A percentile compares a stretch with the other conserved stretches of the same genome.
Evolutionary conservation across 2,797 vertebrate species (phyloP).

Genomic region (Acanthurus tractus): DNA sequence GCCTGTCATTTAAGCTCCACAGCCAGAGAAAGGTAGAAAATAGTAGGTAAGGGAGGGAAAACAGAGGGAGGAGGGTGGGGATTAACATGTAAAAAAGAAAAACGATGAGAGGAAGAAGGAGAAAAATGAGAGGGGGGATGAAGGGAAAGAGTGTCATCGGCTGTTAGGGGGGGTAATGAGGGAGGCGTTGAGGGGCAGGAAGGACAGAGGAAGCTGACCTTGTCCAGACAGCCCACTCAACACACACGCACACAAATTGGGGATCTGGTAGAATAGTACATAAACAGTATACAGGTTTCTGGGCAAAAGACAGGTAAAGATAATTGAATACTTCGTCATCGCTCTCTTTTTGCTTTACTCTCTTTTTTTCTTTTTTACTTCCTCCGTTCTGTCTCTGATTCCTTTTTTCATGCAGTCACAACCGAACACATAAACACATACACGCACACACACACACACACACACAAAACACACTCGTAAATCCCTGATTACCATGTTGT

Average conservation of each 20-base stretch:
- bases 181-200: constrained; percentile 44
- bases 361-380: constrained; percentile 10
- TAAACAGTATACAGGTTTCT: constrained; percentile 14
- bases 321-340: constrained; percentile 29
- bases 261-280: neutral
- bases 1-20: constrained; percentile 64
- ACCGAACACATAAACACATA: constrained; percentile 7
- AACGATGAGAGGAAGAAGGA: constrained; percentile 10
- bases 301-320: constrained; percentile 31
- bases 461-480: constrained; percentile 46
- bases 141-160: constrained; percentile 31
- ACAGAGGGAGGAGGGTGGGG: constrained; percentile 17
- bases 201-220: constrained; percentile 58
- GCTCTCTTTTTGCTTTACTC: neutral
- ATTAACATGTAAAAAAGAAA: constrained; percentile 60
- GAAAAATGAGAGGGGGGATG: neutral
- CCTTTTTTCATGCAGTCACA: neutral
- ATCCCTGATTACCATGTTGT: constrained; percentile 82
- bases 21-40: constrained; percentile 48
- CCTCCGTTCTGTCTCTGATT: constrained; percentile 20
- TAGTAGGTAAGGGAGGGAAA: constrained; percentile 13
- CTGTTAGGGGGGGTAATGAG: constrained; percentile 44
- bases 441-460: constrained; percentile 22
- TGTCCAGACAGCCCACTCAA: constrained; percentile 27
- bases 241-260: neutral